Percentiles rank a stretch among this genome's conserved stretches.
Evolutionary conservation across 1,140 invertebrate genomes (phyloP).

Genomic region (Coboldia fuscipes): DNA sequence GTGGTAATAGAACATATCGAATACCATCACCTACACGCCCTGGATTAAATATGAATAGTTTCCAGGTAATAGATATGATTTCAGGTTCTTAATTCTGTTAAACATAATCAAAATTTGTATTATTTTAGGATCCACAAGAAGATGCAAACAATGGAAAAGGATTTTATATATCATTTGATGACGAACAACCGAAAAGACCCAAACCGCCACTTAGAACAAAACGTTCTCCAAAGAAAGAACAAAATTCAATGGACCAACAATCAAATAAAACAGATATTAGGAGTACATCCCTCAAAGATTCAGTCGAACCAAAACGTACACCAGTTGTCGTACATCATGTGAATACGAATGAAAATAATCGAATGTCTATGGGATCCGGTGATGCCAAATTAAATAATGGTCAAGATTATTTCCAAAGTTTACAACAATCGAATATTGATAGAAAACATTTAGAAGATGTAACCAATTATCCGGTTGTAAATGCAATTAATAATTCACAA

Average conservation of each 20-base stretch:
- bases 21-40: conserved; percentile 58
- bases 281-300: background rate
- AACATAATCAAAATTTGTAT: too few species aligned
- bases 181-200: conserved; percentile 63
- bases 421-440: conserved; percentile 5
- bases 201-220: conserved; percentile 67
- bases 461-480: conserved; percentile 13
- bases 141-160: conserved; percentile 46
- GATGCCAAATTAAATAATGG: too few species aligned
- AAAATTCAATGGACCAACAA: conserved; percentile 6
- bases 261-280: background rate
- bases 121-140: conserved; percentile 19
- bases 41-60: conserved; percentile 44
- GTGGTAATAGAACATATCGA: conserved; percentile 67
- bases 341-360: background rate
- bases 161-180: conserved; percentile 89
- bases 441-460: conserved; percentile 14
- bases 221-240: conserved; percentile 55
- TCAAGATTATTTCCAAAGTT: too few species aligned
- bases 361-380: too few species aligned
- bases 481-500: too few species aligned
- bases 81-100: too few species aligned
- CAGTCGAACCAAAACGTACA: background rate
- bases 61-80: conserved; percentile 39
- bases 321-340: background rate